Evolutionary conservation across 2,888 invertebrate genomes (phyloP).

Genomic region (Cosmia pyralina): DNA sequence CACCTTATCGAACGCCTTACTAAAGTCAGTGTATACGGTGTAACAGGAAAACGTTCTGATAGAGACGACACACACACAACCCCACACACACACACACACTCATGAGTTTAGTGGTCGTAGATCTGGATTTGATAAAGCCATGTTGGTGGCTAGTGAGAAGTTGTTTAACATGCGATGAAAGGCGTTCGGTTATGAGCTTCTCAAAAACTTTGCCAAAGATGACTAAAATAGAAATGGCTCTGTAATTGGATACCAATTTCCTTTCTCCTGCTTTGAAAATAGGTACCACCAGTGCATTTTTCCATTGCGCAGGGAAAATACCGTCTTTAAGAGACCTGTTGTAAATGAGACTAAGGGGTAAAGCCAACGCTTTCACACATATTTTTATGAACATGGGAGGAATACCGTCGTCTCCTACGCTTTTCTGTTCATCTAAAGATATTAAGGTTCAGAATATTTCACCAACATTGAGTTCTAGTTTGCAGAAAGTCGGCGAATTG

Average conservation of each 20-base stretch:
- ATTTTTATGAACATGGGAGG: neutral
- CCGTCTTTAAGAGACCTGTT: neutral
- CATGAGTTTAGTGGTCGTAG: neutral
- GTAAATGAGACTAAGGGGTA: neutral
- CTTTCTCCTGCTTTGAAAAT: slow-evolving; percentile 1
- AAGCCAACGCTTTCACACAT: neutral
- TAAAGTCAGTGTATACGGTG: neutral
- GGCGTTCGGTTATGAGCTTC: neutral
- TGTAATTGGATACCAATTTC: neutral
- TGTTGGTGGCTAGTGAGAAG: neutral
- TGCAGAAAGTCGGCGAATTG: neutral
- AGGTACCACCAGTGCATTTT: neutral
- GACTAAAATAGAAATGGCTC: neutral
- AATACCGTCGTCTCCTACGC: neutral
- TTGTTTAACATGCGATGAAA: slow-evolving; percentile 2
- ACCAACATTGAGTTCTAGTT: neutral
- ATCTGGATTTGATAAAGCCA: neutral
- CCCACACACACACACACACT: too few species aligned
- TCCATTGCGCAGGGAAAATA: neutral
- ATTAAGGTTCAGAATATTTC: neutral
- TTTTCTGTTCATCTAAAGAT: neutral
- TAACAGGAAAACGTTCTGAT: neutral
- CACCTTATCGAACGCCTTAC: neutral
- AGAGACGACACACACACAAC: neutral
- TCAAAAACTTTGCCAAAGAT: neutral